Evolutionary conservation across 2,888 invertebrate genomes (phyloP).

Genomic region (Eristalis intricaria): DNA sequence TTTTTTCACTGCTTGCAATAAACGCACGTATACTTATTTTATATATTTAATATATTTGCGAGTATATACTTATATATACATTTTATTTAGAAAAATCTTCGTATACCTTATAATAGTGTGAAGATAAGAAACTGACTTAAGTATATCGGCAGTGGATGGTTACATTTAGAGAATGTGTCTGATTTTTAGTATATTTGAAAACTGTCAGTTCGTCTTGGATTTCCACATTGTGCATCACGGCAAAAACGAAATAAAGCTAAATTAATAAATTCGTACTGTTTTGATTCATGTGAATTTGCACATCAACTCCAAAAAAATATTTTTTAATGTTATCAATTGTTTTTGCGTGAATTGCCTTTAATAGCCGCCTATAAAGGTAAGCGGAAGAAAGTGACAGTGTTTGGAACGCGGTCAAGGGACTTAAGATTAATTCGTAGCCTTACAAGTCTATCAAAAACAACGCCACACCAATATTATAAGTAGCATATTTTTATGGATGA

Average conservation of each 20-base stretch:
- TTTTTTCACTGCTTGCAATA: conserved; percentile 4
- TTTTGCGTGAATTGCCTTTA: too few relatives aligned
- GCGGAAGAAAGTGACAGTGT: background rate
- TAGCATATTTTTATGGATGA: too few relatives aligned
- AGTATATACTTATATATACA: conserved; percentile 12
- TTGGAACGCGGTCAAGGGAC: background rate
- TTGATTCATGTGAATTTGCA: too few relatives aligned
- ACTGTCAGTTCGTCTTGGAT: conserved; percentile 35
- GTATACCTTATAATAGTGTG: conserved; percentile 22
- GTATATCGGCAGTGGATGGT: conserved; percentile 25
- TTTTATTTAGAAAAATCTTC: conserved; percentile 29
- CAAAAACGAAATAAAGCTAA: background rate
- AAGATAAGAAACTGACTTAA: conserved; percentile 27
- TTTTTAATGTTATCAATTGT: too few relatives aligned
- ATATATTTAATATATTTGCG: conserved; percentile 40
- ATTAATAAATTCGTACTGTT: too few relatives aligned
- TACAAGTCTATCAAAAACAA: too few relatives aligned
- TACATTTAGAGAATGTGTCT: conserved; percentile 21
- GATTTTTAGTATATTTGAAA: conserved; percentile 40
- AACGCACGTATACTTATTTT: conserved; percentile 32
- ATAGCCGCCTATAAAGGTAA: background rate
- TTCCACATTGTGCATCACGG: conserved; percentile 31
- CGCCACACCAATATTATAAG: too few relatives aligned
- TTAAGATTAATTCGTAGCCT: too few relatives aligned
- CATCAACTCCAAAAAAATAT: too few relatives aligned